A percentile compares a stretch with the other conserved stretches of the same genome.
These are phyloP conservation scores for Eristalis tenax DNA, from an alignment of 2,888 invertebrate species.

Conservation along the genomic window DNA sequence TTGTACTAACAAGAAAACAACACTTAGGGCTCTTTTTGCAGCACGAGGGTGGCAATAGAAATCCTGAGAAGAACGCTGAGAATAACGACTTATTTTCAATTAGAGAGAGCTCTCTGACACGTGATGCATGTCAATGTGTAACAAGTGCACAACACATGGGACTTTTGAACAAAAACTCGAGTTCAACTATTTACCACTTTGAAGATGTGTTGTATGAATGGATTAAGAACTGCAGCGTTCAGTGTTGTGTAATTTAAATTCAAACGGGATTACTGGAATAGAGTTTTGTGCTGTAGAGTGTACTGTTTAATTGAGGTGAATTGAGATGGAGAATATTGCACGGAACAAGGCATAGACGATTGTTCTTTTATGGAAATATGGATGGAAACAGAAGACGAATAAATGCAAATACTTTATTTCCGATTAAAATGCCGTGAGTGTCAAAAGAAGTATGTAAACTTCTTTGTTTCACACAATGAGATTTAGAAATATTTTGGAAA, in stretches of 20 bases:
- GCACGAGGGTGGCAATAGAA: slow-evolving; percentile 12
- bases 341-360: too few species aligned
- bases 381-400: too few species aligned
- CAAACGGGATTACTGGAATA: neutral
- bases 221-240: neutral
- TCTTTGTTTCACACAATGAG: too few species aligned
- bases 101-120: slow-evolving; percentile 72
- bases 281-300: neutral
- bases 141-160: slow-evolving; percentile 74
- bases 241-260: neutral
- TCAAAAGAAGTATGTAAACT: too few species aligned
- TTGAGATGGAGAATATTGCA: too few species aligned
- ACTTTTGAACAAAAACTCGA: slow-evolving; percentile 24
- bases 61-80: slow-evolving; percentile 40
- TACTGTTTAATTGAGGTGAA: neutral
- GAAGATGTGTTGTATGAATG: neutral
- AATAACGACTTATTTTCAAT: slow-evolving; percentile 71
- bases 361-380: too few species aligned
- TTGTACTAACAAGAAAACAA: slow-evolving; percentile 73
- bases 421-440: too few species aligned
- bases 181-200: neutral
- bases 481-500: too few species aligned
- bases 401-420: too few species aligned
- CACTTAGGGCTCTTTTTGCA: slow-evolving; percentile 61
- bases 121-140: slow-evolving; percentile 75